Evolutionary conservation across 2,113 vertebrate genomes (phyloP), one percentile per base, ranked within the genome.

Genomic region (Dinomys branickii): DNA sequence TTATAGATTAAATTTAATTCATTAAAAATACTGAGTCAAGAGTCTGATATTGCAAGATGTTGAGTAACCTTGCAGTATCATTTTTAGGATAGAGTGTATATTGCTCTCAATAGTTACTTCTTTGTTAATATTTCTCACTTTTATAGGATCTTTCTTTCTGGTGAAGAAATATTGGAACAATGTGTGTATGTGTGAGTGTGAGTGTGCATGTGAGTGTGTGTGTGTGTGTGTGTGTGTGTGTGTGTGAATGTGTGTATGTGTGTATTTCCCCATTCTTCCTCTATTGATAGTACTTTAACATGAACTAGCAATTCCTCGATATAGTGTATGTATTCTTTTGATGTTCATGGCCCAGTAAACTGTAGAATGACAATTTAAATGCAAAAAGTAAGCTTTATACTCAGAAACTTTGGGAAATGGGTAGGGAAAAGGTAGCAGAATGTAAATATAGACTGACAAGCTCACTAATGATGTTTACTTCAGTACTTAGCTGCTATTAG

Each of bases 381-480:
- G 93, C 92, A 94, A 91, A 86, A 10, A 94, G 10, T 80, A 90
- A 91, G 56, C 16, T 82, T 12, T 59, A 58, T 33, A 35, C 24
- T 92, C 77, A 95, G 47, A 90, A 92, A 96, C 19, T 59, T 82
- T 88, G 81, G 52, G 61, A 78, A 88, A 95, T 33, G 7, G 10
- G 4, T 78, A 1, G 35, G 20, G 33, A 6, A 92, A 93, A 97
- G 47, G 90, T 86, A 95, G 26, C 41, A 65, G 93, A 90, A 97
- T 81, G n/a, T 93, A 95, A 96, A 93, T 94, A 94, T 58, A 95
- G 47, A 61, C 41, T 67, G 81, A 96, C 96, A 97, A 95, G 41
- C 59, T 95, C 81, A 56, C 81, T 93, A 94, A 96, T 93, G 85
- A 94, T 97, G 81, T 96, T 97, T 94, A 73, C 33, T 92, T 94